Evolutionary conservation across 1,140 invertebrate species (phyloP), one percentile per base, ranked within the genome.

Genomic region (Drosophila teissieri): DNA sequence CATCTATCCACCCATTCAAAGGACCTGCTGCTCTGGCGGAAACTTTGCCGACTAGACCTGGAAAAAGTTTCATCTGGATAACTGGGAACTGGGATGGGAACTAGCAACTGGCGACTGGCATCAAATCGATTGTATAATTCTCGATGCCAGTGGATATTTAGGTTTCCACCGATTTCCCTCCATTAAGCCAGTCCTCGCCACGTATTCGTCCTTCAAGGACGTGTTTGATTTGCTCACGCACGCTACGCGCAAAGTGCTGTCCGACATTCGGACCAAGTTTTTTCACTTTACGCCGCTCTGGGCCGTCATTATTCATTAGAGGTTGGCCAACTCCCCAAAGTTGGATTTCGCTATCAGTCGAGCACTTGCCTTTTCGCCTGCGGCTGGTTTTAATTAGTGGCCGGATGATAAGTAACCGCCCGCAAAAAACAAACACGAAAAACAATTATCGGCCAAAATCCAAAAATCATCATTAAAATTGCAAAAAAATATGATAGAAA

Each of bases 111-210:
- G 5, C 27, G 27, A 27, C 6, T 76, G 40, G 73, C 37, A 51
- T 27, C 62, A 67, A 76, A 76, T 76, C 73, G 62, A 34, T 76
- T 76, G 61, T 76, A 54, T 76, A 76, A 76, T 76, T 76, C 73
- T 42, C 73, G 36, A 54, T 58, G 73, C 73, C 72, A 31, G 34
- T 49, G 73, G 73, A 67, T 76, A 58, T 58, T 76, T 49, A 2
- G 37, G 37, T 34, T n/a, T n/a, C 14, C 31, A 27, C 8, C 14
- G 24, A 14, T 31, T 10, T 10, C 7, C 31, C 31, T 31, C 31
- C 31, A 31, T 31, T 31, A 31, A 10, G 31, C 19, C 31, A 0
- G 31, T 8, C 6, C 0, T 17, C 1, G 22, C 44, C 27, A 42
- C 60, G 22, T 49, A 14, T 24, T 27, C 34, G 36, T 19, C 19